Conservation (phyloP, 2,888 invertebrate genomes). For the Scaptomyza reducta region DNA sequence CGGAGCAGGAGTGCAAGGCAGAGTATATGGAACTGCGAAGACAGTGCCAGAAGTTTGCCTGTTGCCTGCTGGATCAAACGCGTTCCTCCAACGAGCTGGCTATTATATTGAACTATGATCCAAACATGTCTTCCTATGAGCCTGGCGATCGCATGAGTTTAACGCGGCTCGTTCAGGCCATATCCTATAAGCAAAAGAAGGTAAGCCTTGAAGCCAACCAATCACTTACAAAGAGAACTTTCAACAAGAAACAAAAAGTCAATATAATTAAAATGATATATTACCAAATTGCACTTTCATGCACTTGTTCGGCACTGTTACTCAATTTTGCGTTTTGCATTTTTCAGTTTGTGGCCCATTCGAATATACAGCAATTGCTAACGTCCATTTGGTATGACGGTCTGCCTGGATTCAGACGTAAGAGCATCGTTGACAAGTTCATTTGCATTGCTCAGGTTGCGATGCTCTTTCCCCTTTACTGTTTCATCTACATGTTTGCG, state of each 20-base stretch:
- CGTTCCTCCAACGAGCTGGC: constrained; percentile 96
- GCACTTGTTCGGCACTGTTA: neutral
- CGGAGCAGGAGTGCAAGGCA: constrained; percentile 96
- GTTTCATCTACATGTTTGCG: constrained; percentile 92
- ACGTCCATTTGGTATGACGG: constrained; percentile 98
- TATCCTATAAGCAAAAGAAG: constrained; percentile 97
- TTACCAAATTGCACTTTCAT: neutral
- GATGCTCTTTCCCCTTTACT: constrained; percentile 94
- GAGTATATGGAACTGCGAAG: constrained; percentile 94
- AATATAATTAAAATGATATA: neutral
- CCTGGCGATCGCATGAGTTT: constrained; percentile 93
- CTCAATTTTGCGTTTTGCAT: neutral
- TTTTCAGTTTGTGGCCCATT: constrained; percentile 95
- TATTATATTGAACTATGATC: constrained; percentile 96
- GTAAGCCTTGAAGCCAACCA: constrained; percentile 84
- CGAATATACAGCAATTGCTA: constrained; percentile 96
- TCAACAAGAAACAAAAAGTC: neutral
- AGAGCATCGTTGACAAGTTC: constrained; percentile 89
- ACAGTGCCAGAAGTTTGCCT: constrained; percentile 95
- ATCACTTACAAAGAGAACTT: too few relatives aligned
- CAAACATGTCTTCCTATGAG: constrained; percentile 89
- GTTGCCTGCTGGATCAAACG: constrained; percentile 95
- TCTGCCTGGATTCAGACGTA: constrained; percentile 95
- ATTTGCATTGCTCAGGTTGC: constrained; percentile 91
- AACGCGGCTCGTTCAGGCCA: constrained; percentile 94